Conservation (phyloP, 2,113 vertebrate species). For the Papio anubis region DNA sequence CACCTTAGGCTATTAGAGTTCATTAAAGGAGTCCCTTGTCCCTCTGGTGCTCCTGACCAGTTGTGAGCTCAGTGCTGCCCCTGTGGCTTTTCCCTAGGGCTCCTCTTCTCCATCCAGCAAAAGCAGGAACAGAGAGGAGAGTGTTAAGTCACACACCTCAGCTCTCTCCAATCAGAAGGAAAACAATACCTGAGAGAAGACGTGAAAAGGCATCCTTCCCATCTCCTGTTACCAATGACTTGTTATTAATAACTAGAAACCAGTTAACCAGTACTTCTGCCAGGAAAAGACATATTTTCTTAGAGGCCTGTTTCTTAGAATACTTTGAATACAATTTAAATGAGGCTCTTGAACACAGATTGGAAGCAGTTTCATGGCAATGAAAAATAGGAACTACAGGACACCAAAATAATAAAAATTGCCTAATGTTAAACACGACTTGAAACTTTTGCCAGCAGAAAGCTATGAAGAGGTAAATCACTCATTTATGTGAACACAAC, state of each 20-base stretch:
- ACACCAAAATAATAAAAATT: not conserved
- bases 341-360: not conserved
- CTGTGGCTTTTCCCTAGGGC: not conserved
- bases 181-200: not conserved
- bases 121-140: not conserved
- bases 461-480: not conserved
- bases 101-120: not conserved
- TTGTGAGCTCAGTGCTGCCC: not conserved
- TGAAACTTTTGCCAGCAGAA: not conserved
- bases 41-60: not conserved
- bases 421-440: not conserved
- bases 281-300: slow-evolving; percentile 1
- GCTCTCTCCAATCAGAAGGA: not conserved
- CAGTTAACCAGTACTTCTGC: not conserved
- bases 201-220: not conserved
- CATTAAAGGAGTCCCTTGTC: not conserved
- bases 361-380: not conserved
- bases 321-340: slow-evolving; percentile 31
- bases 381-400: not conserved
- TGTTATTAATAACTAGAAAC: not conserved
- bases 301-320: not conserved
- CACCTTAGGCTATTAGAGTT: not conserved
- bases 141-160: not conserved
- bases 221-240: not conserved
- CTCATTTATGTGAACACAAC: not conserved